Conservation (phyloP, 2,797 vertebrate species). For the Centropyge bicolor region DNA sequence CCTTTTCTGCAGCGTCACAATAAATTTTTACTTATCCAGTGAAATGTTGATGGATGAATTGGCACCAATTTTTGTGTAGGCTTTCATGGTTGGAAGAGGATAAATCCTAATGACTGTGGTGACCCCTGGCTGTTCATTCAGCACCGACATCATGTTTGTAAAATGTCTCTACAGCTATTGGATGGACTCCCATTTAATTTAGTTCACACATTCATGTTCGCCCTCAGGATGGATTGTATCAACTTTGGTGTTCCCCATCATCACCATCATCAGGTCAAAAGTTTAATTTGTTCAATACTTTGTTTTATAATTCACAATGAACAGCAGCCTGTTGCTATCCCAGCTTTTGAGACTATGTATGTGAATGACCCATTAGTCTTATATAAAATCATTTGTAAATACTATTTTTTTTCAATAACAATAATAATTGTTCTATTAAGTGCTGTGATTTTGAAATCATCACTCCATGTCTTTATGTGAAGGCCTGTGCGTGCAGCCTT, state of each 20-base stretch:
- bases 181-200: neutral
- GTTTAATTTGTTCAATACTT: too few relatives aligned
- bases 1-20: neutral
- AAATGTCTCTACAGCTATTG: neutral
- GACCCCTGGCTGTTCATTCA: too few relatives aligned
- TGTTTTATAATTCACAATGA: neutral
- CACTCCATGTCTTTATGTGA: neutral
- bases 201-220: neutral
- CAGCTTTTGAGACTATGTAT: neutral
- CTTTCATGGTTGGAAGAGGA: neutral
- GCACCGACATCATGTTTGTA: too few relatives aligned
- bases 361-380: neutral
- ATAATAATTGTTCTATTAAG: neutral
- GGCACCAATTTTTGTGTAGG: too few relatives aligned
- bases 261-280: too few relatives aligned
- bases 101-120: neutral
- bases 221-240: neutral
- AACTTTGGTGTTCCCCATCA: too few relatives aligned
- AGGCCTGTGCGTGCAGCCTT: conserved; percentile 27
- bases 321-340: neutral
- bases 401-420: neutral
- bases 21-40: neutral
- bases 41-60: neutral
- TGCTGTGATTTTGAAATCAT: conserved; percentile 13
- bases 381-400: conserved; percentile 4